phyloP scores from a whole-genome alignment of 1,140 invertebrate genomes.

The Trichonephila clavata region DNA sequence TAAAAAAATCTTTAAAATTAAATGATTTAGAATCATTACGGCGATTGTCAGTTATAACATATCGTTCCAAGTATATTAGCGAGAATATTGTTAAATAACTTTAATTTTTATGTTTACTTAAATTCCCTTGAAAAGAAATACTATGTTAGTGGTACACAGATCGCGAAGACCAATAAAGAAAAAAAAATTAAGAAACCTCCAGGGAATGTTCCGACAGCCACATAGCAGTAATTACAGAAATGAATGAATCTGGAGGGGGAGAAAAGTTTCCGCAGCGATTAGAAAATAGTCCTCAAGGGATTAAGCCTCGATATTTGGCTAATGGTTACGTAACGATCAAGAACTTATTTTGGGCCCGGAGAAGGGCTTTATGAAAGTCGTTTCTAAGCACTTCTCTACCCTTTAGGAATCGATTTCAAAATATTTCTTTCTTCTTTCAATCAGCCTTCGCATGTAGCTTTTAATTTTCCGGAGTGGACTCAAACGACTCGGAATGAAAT shows the following conservation, averaged over 20 bases:
- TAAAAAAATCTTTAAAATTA: too few relatives aligned
- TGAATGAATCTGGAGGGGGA: constrained; percentile 50
- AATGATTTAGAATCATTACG: too few relatives aligned
- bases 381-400: constrained; percentile 20
- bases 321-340: constrained; percentile 67
- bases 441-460: not conserved
- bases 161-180: not conserved
- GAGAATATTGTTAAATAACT: not conserved
- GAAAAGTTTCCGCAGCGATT: constrained; percentile 56
- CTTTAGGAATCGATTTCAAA: constrained; percentile 34
- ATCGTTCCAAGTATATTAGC: not conserved
- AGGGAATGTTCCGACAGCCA: constrained; percentile 5
- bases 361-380: constrained; percentile 39
- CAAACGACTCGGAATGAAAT: not conserved
- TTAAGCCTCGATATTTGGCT: constrained; percentile 55
- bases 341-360: constrained; percentile 53
- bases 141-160: not conserved
- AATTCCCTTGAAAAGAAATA: not conserved
- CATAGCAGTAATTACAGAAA: constrained; percentile 55
- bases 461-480: constrained; percentile 40
- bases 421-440: too few relatives aligned
- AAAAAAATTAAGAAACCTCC: not conserved
- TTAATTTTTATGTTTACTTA: not conserved
- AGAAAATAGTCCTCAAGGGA: constrained; percentile 58
- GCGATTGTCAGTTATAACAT: too few relatives aligned